Evolutionary conservation across 2,888 invertebrate genomes (phyloP).

Genomic region (Neocrepidodera transversa): DNA sequence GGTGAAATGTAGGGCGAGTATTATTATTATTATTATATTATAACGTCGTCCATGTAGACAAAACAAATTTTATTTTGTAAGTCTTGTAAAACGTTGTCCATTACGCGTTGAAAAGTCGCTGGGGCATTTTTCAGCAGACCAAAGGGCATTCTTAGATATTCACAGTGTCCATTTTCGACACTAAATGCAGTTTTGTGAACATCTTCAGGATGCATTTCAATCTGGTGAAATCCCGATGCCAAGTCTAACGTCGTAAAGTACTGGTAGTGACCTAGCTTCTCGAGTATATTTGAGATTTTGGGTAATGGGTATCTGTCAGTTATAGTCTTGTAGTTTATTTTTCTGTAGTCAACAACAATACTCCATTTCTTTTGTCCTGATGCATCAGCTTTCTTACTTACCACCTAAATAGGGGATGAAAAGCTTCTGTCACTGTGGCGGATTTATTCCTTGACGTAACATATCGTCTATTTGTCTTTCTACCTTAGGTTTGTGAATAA

Average conservation of each 20-base stretch:
- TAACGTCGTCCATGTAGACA: too few relatives aligned
- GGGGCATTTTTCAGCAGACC: constrained; percentile 45
- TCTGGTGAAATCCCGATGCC: constrained; percentile 39
- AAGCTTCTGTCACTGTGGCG: constrained; percentile 28
- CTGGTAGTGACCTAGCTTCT: constrained; percentile 47
- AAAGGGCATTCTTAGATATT: constrained; percentile 46
- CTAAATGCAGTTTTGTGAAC: constrained; percentile 45
- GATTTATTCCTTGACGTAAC: constrained; percentile 37
- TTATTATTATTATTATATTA: too few relatives aligned
- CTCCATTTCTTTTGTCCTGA: constrained; percentile 39
- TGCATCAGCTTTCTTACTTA: constrained; percentile 14
- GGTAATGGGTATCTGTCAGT: constrained; percentile 49
- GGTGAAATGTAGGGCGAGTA: too few relatives aligned
- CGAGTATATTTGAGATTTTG: constrained; percentile 49
- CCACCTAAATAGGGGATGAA: too few relatives aligned
- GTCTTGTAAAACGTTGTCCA: constrained; percentile 44
- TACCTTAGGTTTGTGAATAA: constrained; percentile 43
- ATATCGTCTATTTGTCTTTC: too few relatives aligned
- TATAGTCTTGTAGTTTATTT: constrained; percentile 32
- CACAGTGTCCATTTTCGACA: constrained; percentile 43
- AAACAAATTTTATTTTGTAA: constrained; percentile 41
- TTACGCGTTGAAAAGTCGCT: constrained; percentile 45
- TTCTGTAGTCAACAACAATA: constrained; percentile 34
- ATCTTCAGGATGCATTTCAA: constrained; percentile 41
- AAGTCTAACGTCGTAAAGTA: constrained; percentile 41